phyloP scores from a whole-genome alignment of 1,140 invertebrate species.

The Notospermus geniculatus region DNA sequence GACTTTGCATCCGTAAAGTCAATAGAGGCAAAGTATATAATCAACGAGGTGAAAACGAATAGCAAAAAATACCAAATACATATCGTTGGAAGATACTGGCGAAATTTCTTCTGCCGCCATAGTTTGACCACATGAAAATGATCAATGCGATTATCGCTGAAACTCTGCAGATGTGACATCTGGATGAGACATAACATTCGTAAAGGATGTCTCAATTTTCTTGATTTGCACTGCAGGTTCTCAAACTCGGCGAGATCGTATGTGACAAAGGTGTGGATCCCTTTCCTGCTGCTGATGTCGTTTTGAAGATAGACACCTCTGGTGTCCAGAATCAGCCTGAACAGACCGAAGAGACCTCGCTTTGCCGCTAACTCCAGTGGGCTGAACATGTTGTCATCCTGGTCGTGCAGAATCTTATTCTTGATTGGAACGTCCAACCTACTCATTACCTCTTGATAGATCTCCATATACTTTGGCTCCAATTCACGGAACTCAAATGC shows the following conservation, averaged over 20 bases:
- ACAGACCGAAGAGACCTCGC: background rate
- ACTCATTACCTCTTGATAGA: background rate
- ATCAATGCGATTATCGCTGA: too few species aligned
- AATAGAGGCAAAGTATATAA: too few species aligned
- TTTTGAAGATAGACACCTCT: background rate
- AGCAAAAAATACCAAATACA: too few species aligned
- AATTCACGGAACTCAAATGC: background rate
- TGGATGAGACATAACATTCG: too few species aligned
- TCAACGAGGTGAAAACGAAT: too few species aligned
- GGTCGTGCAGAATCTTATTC: background rate
- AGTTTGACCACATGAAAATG: too few species aligned
- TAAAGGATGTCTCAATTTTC: too few species aligned
- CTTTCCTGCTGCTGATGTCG: background rate
- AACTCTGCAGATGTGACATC: too few species aligned
- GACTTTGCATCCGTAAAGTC: too few species aligned
- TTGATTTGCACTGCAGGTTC: too few species aligned
- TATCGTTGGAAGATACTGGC: too few species aligned
- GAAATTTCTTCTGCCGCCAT: too few species aligned
- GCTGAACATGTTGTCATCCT: background rate
- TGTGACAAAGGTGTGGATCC: background rate
- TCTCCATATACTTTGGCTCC: constrained; percentile 9
- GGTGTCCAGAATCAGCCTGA: constrained; percentile 4
- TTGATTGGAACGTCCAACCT: background rate
- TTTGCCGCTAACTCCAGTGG: constrained; percentile 10
- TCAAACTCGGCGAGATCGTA: background rate